Percentiles rank a stretch among this genome's conserved stretches.
Evolutionary conservation across 2,888 invertebrate species (phyloP).

Genomic region (Schizotus pectinicornis): DNA sequence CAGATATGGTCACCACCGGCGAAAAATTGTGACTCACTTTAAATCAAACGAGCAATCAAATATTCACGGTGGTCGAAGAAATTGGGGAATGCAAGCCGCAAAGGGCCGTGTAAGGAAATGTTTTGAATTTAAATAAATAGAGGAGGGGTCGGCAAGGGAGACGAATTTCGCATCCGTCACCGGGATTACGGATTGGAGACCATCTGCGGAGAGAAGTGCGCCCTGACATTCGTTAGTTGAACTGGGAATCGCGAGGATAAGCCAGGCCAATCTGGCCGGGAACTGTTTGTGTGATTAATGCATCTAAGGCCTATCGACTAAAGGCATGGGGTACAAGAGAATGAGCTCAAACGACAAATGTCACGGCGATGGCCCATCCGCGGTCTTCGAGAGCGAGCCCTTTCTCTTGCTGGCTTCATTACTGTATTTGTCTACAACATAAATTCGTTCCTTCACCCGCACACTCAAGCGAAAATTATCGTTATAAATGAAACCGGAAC

Average conservation of each 20-base stretch:
- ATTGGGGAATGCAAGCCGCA: slow-evolving; percentile 12
- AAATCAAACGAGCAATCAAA: slow-evolving; percentile 13
- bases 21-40: neutral
- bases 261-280: slow-evolving; percentile 15
- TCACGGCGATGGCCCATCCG: neutral
- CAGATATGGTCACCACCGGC: too few species aligned
- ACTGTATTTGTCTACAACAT: too few species aligned
- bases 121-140: slow-evolving; percentile 26
- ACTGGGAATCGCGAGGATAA: slow-evolving; percentile 23
- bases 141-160: slow-evolving; percentile 7
- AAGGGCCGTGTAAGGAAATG: slow-evolving; percentile 19
- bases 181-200: slow-evolving; percentile 21
- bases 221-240: slow-evolving; percentile 25
- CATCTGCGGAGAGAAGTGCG: slow-evolving; percentile 20
- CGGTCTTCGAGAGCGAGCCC: too few species aligned
- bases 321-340: neutral
- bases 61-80: slow-evolving; percentile 10
- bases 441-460: neutral
- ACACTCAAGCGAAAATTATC: neutral
- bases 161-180: slow-evolving; percentile 22
- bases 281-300: slow-evolving; percentile 27
- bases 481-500: neutral
- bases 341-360: slow-evolving; percentile 1
- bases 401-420: too few species aligned
- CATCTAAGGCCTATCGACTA: slow-evolving; percentile 18